These are phyloP conservation scores for Sitobion miscanthi DNA, from an alignment of 1,140 invertebrate genomes.

Conservation along the genomic window DNA sequence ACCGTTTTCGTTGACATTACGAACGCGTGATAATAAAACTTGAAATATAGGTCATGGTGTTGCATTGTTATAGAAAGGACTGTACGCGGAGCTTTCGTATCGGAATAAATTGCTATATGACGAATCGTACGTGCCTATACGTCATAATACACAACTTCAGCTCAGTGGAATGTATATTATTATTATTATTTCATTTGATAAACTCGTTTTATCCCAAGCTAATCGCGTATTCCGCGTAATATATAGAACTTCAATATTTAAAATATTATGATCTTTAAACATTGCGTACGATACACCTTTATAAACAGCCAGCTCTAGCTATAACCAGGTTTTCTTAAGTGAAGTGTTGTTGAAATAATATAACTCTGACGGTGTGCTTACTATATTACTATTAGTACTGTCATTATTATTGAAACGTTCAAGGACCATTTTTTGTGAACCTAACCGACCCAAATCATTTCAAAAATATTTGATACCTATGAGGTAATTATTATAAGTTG, in stretches of 20 bases:
- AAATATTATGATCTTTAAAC: background rate
- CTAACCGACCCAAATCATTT: too few species aligned
- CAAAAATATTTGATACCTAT: background rate
- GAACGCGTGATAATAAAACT: background rate
- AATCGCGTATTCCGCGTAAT: background rate
- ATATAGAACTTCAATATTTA: background rate
- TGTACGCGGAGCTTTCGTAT: background rate
- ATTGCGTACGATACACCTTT: background rate
- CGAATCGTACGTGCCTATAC: background rate
- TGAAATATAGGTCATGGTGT: slow-evolving; percentile 29
- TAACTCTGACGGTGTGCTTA: background rate
- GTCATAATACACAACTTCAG: background rate
- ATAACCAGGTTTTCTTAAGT: background rate
- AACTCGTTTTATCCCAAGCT: background rate
- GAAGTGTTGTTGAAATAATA: background rate
- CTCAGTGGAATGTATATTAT: background rate
- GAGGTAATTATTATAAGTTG: background rate
- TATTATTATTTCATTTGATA: background rate
- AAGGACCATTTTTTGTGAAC: background rate
- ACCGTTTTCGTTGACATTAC: background rate
- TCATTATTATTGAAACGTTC: background rate
- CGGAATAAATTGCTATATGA: background rate
- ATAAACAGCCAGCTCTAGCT: background rate
- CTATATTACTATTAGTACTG: background rate
- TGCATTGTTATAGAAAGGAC: background rate